These are phyloP conservation scores for Myrmophylax atrothorax DNA, from an alignment of 2,113 vertebrate genomes.

Conservation along the genomic window DNA sequence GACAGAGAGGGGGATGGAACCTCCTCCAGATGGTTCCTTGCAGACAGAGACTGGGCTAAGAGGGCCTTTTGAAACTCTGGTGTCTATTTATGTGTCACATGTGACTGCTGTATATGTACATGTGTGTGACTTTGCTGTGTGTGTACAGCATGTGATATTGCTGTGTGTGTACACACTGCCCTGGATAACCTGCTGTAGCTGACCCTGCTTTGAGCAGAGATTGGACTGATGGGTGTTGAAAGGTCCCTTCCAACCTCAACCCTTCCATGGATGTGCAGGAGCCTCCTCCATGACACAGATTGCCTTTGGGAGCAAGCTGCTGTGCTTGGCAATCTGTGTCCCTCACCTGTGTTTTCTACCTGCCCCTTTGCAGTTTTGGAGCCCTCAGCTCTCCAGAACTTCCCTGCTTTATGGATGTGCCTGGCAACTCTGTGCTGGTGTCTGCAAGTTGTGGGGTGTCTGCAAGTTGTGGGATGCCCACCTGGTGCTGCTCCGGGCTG, in stretches of 20 bases:
- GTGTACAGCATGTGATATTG: background rate
- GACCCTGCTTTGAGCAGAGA: background rate
- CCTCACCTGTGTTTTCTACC: background rate
- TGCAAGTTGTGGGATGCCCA: background rate
- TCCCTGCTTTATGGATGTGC: background rate
- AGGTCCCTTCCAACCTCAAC: background rate
- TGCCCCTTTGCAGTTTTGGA: background rate
- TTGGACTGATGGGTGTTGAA: background rate
- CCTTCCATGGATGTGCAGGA: background rate
- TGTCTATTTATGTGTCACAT: rapidly evolving
- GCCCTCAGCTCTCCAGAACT: rapidly evolving
- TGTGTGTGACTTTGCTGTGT: background rate
- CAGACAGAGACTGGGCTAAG: background rate
- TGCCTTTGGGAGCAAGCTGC: background rate
- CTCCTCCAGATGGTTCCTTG: background rate
- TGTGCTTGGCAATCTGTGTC: background rate
- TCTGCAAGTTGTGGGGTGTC: too few species aligned
- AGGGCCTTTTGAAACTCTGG: background rate
- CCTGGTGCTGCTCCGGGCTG: background rate
- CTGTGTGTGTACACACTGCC: background rate
- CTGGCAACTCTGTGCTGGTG: background rate
- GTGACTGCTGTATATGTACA: background rate
- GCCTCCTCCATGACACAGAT: rapidly evolving
- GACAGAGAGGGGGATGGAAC: background rate
- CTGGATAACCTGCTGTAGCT: background rate